These are phyloP conservation scores for Acanthornis magna DNA, from an alignment of 2,797 vertebrate genomes.

Conservation along the genomic window DNA sequence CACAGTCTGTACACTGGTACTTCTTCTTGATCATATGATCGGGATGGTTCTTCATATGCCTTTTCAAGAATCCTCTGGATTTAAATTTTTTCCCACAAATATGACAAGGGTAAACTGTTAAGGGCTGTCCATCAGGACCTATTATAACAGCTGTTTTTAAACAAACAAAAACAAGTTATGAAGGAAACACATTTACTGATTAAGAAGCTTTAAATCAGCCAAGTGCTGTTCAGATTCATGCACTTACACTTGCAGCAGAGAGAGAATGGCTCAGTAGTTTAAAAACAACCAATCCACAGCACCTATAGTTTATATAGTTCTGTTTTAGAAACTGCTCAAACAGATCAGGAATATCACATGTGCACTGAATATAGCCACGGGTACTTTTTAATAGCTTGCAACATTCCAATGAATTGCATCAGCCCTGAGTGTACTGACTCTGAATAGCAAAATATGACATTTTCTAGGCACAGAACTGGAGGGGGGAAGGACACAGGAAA, in stretches of 20 bases:
- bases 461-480: conserved; percentile 53
- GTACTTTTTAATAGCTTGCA: not conserved
- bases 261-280: conserved; percentile 37
- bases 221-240: conserved; percentile 52
- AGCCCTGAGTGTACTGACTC: not conserved
- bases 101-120: conserved; percentile 90
- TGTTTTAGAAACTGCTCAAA: conserved; percentile 29
- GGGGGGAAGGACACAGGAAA: conserved; percentile 68
- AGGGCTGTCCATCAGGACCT: conserved; percentile 88
- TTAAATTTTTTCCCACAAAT: conserved; percentile 92
- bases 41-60: conserved; percentile 91
- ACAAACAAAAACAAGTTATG: conserved; percentile 66
- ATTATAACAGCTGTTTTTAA: conserved; percentile 86
- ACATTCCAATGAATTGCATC: conserved; percentile 2
- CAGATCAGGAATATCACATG: not conserved
- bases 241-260: conserved; percentile 59
- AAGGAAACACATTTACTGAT: conserved; percentile 31
- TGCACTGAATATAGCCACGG: not conserved
- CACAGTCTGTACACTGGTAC: conserved; percentile 90
- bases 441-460: not conserved
- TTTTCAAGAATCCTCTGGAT: conserved; percentile 88
- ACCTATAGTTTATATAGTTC: conserved; percentile 13
- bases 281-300: conserved; percentile 52
- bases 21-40: conserved; percentile 91
- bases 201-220: conserved; percentile 24